Base-by-base conservation (phyloP, 2,113 vertebrate genomes). In the Tragelaphus scriptus region DNA sequence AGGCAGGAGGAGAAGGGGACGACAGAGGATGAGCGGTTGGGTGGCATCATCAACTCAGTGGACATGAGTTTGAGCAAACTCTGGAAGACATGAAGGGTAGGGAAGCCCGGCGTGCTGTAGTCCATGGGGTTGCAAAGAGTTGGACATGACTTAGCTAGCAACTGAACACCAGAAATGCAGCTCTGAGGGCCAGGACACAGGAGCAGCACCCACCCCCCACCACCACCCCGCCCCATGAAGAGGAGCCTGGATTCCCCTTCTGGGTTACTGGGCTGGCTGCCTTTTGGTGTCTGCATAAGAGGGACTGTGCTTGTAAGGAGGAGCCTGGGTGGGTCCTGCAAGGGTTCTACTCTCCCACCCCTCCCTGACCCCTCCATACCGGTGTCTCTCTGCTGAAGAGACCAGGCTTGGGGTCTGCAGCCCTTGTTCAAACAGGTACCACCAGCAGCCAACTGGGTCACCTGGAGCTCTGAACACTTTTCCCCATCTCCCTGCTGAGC, bases 271-370 rank as follows among this genome's bases (percentile, higher is more conserved):
- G 47, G 8, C 12, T 71, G 51, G 47, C 59, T 49, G 44, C 9
- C 30, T 63, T 85, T 30, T 21, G 32, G 49, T 51, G 30, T 14
- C 68, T 61, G 53, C 79, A 25, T 49, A 89, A 58, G 75, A 84
- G 28, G 15, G 61, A 13, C 26, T 80, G 15, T 1, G 1, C 10
- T 4, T 28, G 21, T 49, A 32, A 71, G 91, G 28, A 77, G 47
- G 68, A 81, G 30, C 14, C 61, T 21, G 44, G 9, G 28, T 8
- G 6, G 68, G n/a, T 2, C 7, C 26, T 12, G 9, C 21, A 51
- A 51, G 26, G 2, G 11, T 1, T 51, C 40, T n/a, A 13, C 3
- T 23, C 6, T 40, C 3, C 7, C 2, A 44, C 36, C 28, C 47
- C 36, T 21, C 55, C 14, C 55, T 26, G 36, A 44, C 36, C 55